Base-by-base conservation (phyloP, 2,888 invertebrate genomes). In the Chrysina gloriosa region DNA sequence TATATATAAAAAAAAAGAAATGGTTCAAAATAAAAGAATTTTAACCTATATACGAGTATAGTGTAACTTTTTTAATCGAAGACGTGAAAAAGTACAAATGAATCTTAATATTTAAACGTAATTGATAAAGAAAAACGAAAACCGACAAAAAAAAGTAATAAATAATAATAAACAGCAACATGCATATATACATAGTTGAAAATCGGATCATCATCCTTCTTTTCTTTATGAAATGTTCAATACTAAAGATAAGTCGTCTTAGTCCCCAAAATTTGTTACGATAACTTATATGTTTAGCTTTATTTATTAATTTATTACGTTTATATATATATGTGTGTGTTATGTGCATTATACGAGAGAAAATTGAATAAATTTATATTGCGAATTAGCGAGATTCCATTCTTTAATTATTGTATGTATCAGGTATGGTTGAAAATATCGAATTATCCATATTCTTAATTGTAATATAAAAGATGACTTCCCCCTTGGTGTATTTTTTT, bases 21-120 rank as follows among this genome's bases (percentile, higher is more conserved):
- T 63, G 68, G 68, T 68, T 68, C 68, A 54, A 52, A 68, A 68
- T 68, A 68, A 69, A 69, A 61, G 11, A 61, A 65, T 65, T 65
- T 69, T 69, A 69, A 65, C 42, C 69, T 66, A 61, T 61, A 27
- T 58, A 47, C 52, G 56, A 68, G 56, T 64, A 63, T 68, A 36
- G 68, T 63, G 48, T 68, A 48, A 64, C 64, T 68, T 68, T 64
- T 61, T 69, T 65, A 58, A 52, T 36, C 27, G 45, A 39, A 64
- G 27, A 50, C 23, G 47, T 6, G 36, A 64, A 63, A 23, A 63
- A 64, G 52, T 50, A 64, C 50, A 52, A 64, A 52, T 64, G 48
- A 48, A 48, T 47, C 34, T 23, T 64, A 47, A 34, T 45, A 16
- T 63, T 42, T 27, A 42, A 45, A 63, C 27, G 25, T 52, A 52